These are phyloP conservation scores for Cydia splendana DNA, from an alignment of 1,140 invertebrate species.

Conservation along the genomic window DNA sequence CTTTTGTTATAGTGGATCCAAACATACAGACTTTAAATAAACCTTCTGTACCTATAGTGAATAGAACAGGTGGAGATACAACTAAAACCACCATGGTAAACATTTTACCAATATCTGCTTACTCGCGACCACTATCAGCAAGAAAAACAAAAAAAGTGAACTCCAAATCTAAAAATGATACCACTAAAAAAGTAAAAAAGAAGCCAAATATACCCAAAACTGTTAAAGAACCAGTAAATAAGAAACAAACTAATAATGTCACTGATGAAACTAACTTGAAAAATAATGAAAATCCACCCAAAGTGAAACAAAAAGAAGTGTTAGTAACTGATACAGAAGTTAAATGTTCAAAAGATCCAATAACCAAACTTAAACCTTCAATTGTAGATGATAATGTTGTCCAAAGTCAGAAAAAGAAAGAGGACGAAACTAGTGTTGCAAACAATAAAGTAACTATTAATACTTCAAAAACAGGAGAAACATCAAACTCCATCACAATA, in stretches of 20 bases:
- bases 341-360: conserved; percentile 3
- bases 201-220: conserved; percentile 36
- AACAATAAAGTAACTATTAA: conserved; percentile 7
- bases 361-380: not conserved
- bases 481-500: not conserved
- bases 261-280: conserved; percentile 36
- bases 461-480: not conserved
- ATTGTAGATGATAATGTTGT: not conserved
- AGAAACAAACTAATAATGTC: conserved; percentile 43
- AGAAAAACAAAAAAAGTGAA: conserved; percentile 68
- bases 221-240: conserved; percentile 34
- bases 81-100: conserved; percentile 84
- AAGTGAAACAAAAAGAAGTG: conserved; percentile 19
- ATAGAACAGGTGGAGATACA: conserved; percentile 63
- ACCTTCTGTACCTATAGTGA: conserved; percentile 56
- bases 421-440: not conserved
- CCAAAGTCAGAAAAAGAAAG: conserved; percentile 1
- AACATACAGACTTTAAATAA: conserved; percentile 65
- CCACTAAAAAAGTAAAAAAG: conserved; percentile 48
- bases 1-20: conserved; percentile 68
- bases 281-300: conserved; percentile 35
- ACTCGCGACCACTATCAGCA: conserved; percentile 75
- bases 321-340: conserved; percentile 4
- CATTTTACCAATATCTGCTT: conserved; percentile 86
- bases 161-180: conserved; percentile 56